Evolutionary conservation across 2,113 vertebrate genomes (phyloP).

Genomic region (Callocephalon fimbriatum): DNA sequence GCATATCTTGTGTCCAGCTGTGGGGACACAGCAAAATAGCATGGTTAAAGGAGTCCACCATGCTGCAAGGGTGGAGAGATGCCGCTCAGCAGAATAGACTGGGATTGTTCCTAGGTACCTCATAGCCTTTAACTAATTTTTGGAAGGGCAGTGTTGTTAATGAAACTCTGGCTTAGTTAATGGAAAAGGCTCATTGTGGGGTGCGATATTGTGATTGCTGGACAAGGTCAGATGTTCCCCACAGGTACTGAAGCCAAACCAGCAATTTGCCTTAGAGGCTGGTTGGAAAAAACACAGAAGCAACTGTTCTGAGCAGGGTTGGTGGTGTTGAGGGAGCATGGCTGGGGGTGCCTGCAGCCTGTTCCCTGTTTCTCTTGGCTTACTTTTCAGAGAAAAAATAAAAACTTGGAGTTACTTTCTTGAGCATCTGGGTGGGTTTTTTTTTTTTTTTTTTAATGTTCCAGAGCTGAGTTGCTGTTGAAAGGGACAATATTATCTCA

Average conservation of each 20-base stretch:
- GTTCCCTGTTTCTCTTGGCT: neutral
- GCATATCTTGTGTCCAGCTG: neutral
- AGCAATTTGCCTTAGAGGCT: neutral
- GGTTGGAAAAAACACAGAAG: neutral
- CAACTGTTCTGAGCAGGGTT: neutral
- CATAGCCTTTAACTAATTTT: neutral
- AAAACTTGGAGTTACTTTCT: neutral
- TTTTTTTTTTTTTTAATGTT: neutral
- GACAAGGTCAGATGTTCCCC: neutral
- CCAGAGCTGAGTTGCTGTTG: neutral
- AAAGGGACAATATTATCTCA: neutral
- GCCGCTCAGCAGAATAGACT: neutral
- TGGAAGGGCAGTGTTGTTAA: rapidly evolving
- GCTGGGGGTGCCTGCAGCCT: neutral
- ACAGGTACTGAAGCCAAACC: neutral
- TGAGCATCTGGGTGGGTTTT: neutral
- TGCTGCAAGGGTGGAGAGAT: neutral
- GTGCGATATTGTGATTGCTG: neutral
- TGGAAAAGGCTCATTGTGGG: neutral
- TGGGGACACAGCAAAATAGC: neutral
- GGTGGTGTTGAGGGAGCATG: neutral
- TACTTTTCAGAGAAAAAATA: neutral
- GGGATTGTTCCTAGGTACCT: neutral
- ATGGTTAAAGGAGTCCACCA: neutral
- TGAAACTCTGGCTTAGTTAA: neutral